A percentile compares a stretch with the other conserved stretches of the same genome.
phyloP scores from a whole-genome alignment of 2,797 vertebrate species.

The Fratercula arctica region DNA sequence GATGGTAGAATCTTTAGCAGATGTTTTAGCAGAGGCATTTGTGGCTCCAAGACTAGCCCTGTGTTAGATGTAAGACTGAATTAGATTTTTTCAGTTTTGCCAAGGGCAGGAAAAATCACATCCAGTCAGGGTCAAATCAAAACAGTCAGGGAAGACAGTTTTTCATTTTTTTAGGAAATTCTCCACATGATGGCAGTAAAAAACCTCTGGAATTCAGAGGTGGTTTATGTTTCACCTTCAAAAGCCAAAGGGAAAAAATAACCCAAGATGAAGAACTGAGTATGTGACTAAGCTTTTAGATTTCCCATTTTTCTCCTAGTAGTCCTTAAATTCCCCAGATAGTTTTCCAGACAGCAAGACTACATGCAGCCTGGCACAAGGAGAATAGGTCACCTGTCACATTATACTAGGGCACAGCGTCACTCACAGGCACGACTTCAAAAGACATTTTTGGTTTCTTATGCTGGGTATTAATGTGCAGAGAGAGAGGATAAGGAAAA shows the following conservation, averaged over 20 bases:
- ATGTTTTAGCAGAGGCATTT: not conserved
- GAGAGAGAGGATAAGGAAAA: not conserved
- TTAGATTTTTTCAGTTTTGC: slow-evolving; percentile 19
- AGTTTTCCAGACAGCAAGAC: slow-evolving; percentile 7
- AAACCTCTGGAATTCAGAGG: slow-evolving; percentile 41
- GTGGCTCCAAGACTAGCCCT: not conserved
- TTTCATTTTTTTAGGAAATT: not conserved
- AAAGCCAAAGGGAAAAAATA: slow-evolving; percentile 29
- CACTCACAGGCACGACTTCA: not conserved
- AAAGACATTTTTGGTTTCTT: slow-evolving; percentile 41
- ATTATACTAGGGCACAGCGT: not conserved
- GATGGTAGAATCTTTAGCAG: slow-evolving; percentile 14
- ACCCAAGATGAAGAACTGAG: not conserved
- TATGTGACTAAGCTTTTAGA: slow-evolving; percentile 35
- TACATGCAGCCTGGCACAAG: not conserved
- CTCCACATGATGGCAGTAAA: slow-evolving; percentile 73
- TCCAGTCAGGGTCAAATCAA: not conserved
- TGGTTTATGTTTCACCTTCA: slow-evolving; percentile 33
- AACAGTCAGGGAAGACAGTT: not conserved
- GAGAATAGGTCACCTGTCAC: slow-evolving; percentile 13
- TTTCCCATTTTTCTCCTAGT: slow-evolving; percentile 50
- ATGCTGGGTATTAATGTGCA: not conserved
- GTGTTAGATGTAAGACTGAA: not conserved
- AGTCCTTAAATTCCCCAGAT: slow-evolving; percentile 37
- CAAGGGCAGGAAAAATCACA: not conserved